These are phyloP conservation scores for Ormyrus labotus DNA, from an alignment of 2,888 invertebrate species.

Conservation along the genomic window DNA sequence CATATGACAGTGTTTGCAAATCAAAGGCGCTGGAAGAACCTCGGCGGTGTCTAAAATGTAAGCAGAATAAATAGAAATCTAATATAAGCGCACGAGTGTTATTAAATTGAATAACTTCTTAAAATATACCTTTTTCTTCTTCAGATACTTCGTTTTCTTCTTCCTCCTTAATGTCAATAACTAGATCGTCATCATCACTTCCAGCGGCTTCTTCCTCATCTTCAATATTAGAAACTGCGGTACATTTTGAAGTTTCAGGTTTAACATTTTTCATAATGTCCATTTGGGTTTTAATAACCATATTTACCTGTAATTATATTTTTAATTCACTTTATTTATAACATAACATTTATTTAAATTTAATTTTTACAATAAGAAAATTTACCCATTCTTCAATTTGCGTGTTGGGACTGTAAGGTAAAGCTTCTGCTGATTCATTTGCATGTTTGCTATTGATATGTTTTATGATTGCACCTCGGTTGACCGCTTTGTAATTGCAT, in stretches of 20 bases:
- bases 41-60: conserved; percentile 17
- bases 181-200: conserved; percentile 62
- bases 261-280: conserved; percentile 63
- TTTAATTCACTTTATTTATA: conserved; percentile 1
- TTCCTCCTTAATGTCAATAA: conserved; percentile 66
- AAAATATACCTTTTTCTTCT: conserved; percentile 57
- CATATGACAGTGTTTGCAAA: conserved; percentile 70
- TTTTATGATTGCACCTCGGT: conserved; percentile 77
- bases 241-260: not conserved
- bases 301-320: conserved; percentile 29
- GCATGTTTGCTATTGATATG: conserved; percentile 78
- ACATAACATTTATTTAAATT: conserved; percentile 46
- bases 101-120: not conserved
- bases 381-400: conserved; percentile 79
- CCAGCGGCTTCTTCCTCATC: conserved; percentile 57
- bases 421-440: conserved; percentile 59
- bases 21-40: conserved; percentile 43
- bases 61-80: too few species aligned
- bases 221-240: conserved; percentile 16
- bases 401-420: conserved; percentile 74
- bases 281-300: conserved; percentile 59
- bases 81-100: not conserved
- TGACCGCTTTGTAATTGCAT: conserved; percentile 80
- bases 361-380: conserved; percentile 25
- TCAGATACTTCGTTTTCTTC: conserved; percentile 54